Evolutionary conservation across 2,797 vertebrate genomes (phyloP).

Genomic region (Xyrichtys novacula): DNA sequence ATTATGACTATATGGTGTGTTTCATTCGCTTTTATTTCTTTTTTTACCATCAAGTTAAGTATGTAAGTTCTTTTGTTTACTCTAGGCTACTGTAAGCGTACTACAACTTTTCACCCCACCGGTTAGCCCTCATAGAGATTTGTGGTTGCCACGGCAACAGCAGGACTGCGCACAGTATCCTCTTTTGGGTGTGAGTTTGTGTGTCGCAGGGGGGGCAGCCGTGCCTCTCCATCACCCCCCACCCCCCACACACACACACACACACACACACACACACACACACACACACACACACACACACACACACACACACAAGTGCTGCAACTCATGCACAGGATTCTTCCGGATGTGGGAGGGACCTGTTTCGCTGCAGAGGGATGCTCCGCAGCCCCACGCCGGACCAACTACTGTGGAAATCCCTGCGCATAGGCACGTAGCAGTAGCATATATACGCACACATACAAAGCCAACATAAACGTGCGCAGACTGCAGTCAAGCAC

Average conservation of each 20-base stretch:
- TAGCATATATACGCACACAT: slow-evolving; percentile 23
- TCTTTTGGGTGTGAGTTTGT: slow-evolving; percentile 12
- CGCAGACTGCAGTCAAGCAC: slow-evolving; percentile 62
- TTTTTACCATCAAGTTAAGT: background rate
- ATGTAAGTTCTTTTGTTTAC: background rate
- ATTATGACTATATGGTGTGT: background rate
- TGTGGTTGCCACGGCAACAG: slow-evolving; percentile 83
- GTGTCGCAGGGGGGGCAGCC: slow-evolving; percentile 33
- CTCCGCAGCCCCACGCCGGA: slow-evolving; percentile 63
- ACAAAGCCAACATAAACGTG: slow-evolving; percentile 16
- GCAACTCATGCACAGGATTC: slow-evolving; percentile 59
- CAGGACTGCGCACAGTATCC: slow-evolving; percentile 27
- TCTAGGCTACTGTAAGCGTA: no score
- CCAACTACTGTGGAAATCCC: slow-evolving; percentile 69
- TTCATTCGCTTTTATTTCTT: no score
- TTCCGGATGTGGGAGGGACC: slow-evolving; percentile 73
- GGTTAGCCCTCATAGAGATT: slow-evolving; percentile 43
- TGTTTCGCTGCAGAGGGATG: slow-evolving; percentile 81
- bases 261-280: no score
- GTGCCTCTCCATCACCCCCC: slow-evolving; percentile 40
- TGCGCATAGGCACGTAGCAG: slow-evolving; percentile 57
- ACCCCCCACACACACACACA: no score
- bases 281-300: no score
- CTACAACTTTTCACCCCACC: slow-evolving; percentile 46
- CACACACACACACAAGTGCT: no score